phyloP scores from a whole-genome alignment of 2,888 invertebrate genomes.

The Sarcophaga rosellei region DNA sequence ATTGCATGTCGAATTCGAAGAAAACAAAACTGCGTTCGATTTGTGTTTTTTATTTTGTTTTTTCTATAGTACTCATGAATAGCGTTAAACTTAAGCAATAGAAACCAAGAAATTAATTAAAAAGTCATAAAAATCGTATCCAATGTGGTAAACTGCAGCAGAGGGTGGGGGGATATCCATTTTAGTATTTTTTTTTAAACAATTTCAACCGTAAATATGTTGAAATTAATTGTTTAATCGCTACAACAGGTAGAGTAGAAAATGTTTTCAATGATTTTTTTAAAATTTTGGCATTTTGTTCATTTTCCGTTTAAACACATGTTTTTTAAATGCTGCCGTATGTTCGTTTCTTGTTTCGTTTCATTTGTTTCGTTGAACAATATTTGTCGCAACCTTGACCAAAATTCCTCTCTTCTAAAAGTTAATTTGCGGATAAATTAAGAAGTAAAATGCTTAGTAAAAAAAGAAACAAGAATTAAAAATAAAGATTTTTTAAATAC shows the following conservation, averaged over 20 bases:
- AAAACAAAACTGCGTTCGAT: no score
- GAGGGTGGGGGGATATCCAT: no score
- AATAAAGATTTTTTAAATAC: background rate
- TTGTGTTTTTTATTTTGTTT: no score
- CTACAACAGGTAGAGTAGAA: background rate
- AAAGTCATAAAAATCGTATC: no score
- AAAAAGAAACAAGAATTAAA: background rate
- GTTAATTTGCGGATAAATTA: constrained; percentile 16
- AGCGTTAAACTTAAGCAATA: no score
- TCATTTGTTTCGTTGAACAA: background rate
- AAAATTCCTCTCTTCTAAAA: constrained; percentile 11
- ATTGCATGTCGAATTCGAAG: no score
- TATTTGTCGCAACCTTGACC: constrained; percentile 41
- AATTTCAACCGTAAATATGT: no score
- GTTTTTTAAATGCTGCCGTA: background rate
- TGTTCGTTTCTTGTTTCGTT: background rate
- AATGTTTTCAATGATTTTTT: background rate
- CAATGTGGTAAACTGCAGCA: no score
- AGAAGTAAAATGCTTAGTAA: background rate
- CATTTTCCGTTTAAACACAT: background rate
- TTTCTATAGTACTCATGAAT: no score
- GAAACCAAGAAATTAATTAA: no score
- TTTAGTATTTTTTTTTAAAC: no score
- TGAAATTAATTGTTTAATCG: no score
- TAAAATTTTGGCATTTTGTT: background rate